Evolutionary conservation across 2,113 vertebrate genomes (phyloP).

Genomic region (Sylvietta virens): DNA sequence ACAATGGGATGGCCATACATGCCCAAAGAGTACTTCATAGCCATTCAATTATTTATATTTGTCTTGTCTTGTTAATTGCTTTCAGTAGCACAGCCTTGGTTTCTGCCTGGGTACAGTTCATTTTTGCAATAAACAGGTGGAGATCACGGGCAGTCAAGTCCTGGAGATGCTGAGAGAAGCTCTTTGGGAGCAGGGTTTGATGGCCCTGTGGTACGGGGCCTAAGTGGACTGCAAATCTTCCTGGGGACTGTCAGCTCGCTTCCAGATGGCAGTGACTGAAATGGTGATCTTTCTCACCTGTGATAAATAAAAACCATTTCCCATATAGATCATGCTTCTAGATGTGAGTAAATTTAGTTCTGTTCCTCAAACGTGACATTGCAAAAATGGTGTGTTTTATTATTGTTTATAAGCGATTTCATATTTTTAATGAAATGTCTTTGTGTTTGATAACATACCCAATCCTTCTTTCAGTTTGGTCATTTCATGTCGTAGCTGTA

Average conservation of each 20-base stretch:
- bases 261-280: not conserved
- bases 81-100: slow-evolving; percentile 7
- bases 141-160: not conserved
- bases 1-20: slow-evolving; percentile 29
- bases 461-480: not conserved
- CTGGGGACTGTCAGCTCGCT: not conserved
- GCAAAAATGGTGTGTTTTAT: not conserved
- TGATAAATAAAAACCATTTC: not conserved
- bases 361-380: not conserved
- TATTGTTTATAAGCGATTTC: not conserved
- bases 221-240: not conserved
- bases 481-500: not conserved
- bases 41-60: slow-evolving; percentile 66
- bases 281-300: not conserved
- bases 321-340: not conserved
- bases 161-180: not conserved
- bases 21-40: slow-evolving; percentile 52
- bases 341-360: not conserved
- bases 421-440: not conserved
- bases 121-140: not conserved
- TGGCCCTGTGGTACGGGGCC: not conserved
- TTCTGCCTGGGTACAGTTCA: not conserved
- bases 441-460: not conserved
- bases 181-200: not conserved
- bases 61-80: slow-evolving; percentile 63